Evolutionary conservation across 2,113 vertebrate species (phyloP).

Genomic region (Phocoena phocoena): DNA sequence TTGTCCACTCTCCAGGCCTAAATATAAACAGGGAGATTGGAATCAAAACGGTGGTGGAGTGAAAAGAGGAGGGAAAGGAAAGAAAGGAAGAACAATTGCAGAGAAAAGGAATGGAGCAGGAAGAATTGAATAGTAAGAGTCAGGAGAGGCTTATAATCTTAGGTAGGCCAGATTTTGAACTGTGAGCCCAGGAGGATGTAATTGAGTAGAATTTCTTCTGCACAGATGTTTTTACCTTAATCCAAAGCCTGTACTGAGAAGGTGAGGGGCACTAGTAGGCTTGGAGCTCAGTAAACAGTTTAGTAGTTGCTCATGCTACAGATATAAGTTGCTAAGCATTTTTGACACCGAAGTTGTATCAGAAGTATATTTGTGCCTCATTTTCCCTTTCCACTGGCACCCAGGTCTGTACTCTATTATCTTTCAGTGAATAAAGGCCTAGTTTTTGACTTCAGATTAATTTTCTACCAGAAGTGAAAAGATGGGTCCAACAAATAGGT

Average conservation of each 20-base stretch:
- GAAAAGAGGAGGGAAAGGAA: background rate
- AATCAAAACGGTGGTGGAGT: background rate
- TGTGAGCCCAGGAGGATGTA: background rate
- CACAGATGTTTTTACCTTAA: background rate
- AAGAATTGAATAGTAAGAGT: background rate
- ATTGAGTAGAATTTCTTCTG: conserved; percentile 15
- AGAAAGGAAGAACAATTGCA: background rate
- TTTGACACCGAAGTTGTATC: background rate
- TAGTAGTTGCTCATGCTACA: background rate
- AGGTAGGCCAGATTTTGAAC: background rate
- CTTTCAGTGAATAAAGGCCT: background rate
- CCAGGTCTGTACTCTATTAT: background rate
- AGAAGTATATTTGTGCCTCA: background rate
- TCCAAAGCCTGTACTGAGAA: background rate
- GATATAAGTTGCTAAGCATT: background rate
- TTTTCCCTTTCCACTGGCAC: background rate
- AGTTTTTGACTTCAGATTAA: background rate
- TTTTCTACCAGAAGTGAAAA: conserved; percentile 33
- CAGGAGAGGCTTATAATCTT: background rate
- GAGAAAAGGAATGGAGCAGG: background rate
- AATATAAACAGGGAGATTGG: background rate
- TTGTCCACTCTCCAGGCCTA: background rate
- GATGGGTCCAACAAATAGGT: background rate
- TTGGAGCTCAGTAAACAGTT: background rate
- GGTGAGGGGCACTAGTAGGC: background rate